phyloP scores from a whole-genome alignment of 2,888 invertebrate species.

The Dolomedes plantarius region DNA sequence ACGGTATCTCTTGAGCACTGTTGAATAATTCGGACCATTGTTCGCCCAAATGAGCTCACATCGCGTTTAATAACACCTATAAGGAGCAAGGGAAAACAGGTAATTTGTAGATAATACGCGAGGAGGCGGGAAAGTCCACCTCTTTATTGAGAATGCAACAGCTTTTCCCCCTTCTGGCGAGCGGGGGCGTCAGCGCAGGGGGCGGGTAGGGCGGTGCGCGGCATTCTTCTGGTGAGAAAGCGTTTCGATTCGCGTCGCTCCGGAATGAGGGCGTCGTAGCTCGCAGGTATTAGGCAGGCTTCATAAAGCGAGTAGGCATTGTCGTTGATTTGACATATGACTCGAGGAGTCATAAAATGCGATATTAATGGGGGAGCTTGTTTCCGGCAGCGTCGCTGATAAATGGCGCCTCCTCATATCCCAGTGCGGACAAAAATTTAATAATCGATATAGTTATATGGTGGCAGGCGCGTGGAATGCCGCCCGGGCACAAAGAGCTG shows the following conservation, averaged over 20 bases:
- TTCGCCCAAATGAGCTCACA: background rate
- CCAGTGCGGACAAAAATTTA: slow-evolving; percentile 70
- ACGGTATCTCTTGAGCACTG: background rate
- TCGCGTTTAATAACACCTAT: background rate
- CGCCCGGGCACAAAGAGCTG: slow-evolving; percentile 43
- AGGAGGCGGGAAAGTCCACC: background rate
- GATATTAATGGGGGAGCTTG: slow-evolving; percentile 68
- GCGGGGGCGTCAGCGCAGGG: background rate
- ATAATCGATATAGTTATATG: slow-evolving; percentile 72
- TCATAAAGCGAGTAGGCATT: slow-evolving; percentile 54
- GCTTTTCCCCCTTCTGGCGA: background rate
- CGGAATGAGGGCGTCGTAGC: slow-evolving; percentile 1
- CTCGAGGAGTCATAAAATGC: slow-evolving; percentile 70
- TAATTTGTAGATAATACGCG: background rate
- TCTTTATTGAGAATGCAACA: slow-evolving; percentile 4
- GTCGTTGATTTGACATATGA: slow-evolving; percentile 73
- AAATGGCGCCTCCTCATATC: slow-evolving; percentile 55
- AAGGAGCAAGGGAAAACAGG: slow-evolving; percentile 11
- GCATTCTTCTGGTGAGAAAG: slow-evolving; percentile 43
- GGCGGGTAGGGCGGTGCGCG: background rate
- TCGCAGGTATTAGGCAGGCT: slow-evolving; percentile 26
- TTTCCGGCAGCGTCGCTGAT: slow-evolving; percentile 41
- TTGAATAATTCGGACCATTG: background rate
- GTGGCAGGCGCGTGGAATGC: slow-evolving; percentile 58
- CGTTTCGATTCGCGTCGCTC: slow-evolving; percentile 41